Evolutionary conservation across 2,113 vertebrate genomes (phyloP).

Genomic region (Dendropsophus ebraccatus): DNA sequence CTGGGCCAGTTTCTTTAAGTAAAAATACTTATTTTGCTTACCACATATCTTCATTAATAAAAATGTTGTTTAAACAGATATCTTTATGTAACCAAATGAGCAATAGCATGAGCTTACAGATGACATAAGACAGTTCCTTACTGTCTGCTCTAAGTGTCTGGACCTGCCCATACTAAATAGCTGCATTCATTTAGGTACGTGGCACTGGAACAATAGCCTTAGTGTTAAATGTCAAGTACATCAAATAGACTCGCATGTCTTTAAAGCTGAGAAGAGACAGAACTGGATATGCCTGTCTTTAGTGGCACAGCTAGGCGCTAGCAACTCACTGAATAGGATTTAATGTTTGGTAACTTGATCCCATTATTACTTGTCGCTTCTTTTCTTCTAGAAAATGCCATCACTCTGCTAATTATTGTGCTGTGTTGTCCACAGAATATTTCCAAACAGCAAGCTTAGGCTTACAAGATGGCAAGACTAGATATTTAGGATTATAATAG

Average conservation of each 20-base stretch:
- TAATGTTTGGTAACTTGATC: slow-evolving; percentile 43
- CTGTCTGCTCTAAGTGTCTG: neutral
- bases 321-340: slow-evolving; percentile 14
- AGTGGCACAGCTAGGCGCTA: neutral
- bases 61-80: too few species aligned
- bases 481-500: slow-evolving; percentile 24
- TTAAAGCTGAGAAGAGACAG: neutral
- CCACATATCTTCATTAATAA: too few species aligned
- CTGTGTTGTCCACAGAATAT: neutral
- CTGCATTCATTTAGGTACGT: slow-evolving; percentile 15
- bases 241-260: slow-evolving; percentile 20
- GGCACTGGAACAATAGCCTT: slow-evolving; percentile 17
- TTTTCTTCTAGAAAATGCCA: neutral
- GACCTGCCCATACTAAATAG: neutral
- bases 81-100: neutral
- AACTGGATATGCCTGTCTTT: slow-evolving; percentile 52
- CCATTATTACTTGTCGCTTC: neutral
- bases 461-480: slow-evolving; percentile 27
- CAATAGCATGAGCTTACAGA: neutral
- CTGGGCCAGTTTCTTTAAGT: too few species aligned
- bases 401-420: slow-evolving; percentile 14
- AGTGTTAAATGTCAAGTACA: neutral
- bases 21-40: too few species aligned
- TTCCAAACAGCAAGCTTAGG: slow-evolving; percentile 24
- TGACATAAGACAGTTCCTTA: neutral